A percentile compares a stretch with the other conserved stretches of the same genome.
These are phyloP conservation scores for Nanorana parkeri DNA, from an alignment of 2,113 vertebrate species.

Conservation along the genomic window DNA sequence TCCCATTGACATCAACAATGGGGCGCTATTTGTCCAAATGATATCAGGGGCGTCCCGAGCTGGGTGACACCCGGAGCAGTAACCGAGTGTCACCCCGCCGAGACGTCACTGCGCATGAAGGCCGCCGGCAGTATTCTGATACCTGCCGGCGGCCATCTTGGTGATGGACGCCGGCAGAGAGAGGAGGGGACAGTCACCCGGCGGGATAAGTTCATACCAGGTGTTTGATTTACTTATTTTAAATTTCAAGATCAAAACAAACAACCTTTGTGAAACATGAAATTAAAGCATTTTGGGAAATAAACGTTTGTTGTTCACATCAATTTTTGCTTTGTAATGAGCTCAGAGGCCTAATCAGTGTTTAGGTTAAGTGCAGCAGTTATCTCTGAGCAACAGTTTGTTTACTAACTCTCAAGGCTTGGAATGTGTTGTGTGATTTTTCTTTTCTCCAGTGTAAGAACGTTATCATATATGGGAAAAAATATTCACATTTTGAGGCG, in stretches of 20 bases:
- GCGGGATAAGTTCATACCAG: no score
- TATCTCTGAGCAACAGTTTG: constrained; percentile 4
- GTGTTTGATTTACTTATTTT: no score
- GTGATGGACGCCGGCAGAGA: no score
- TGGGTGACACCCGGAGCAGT: no score
- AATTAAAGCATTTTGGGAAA: neutral
- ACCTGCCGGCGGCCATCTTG: no score
- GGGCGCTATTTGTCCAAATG: no score
- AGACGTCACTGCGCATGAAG: no score
- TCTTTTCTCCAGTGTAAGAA: neutral
- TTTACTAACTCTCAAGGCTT: constrained; percentile 2
- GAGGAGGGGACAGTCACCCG: no score
- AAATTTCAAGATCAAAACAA: neutral
- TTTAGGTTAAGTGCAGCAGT: neutral
- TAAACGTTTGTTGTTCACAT: constrained; percentile 15
- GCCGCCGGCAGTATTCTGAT: no score
- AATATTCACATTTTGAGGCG: neutral
- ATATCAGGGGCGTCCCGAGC: no score
- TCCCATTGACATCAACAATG: no score
- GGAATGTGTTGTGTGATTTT: neutral
- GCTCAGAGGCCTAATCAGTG: neutral
- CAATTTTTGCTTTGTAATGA: neutral
- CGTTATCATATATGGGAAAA: neutral
- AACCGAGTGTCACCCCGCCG: no score
- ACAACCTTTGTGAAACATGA: neutral